Percentiles rank a stretch among this genome's conserved stretches.
Conservation (phyloP, 2,113 vertebrate genomes). For the rabbit (Oryctolagus cuniculus) region mOryCun1.1 NC_091442.1:15930001-15930500, state of each 20-base stretch:
- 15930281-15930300: neutral
- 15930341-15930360: neutral
- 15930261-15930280: neutral
- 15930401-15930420: neutral
- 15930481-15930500: neutral
- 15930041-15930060: neutral
- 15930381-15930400: neutral
- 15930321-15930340: neutral
- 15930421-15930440: neutral
- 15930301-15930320: neutral
- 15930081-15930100: neutral
- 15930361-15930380: neutral
- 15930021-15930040: neutral
- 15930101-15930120: neutral
- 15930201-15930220: neutral
- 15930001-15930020: neutral
- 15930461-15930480: neutral
- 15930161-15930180: neutral
- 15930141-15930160: neutral
- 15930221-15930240: neutral
- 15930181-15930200: neutral
- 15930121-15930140: neutral
- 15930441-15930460: neutral
- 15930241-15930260: neutral
- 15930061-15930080: neutral